Evolutionary conservation across 2,888 invertebrate genomes (phyloP), one percentile per base, ranked within the genome.

Genomic region (Apeira syringaria): DNA sequence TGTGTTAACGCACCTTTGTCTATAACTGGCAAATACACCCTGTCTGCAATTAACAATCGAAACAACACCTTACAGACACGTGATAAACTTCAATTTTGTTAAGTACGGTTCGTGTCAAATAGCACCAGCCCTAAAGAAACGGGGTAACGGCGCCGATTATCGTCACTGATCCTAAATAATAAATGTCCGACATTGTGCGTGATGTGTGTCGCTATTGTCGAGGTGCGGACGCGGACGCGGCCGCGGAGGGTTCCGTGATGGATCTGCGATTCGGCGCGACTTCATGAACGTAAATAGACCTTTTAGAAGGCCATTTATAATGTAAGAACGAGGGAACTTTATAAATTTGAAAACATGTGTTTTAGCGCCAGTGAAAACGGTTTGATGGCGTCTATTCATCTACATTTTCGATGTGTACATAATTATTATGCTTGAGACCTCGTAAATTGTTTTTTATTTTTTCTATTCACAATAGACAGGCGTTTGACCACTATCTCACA

Each of bases 161-260:
- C 76, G 72, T 59, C 57, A 47, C 63, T 66, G 76, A 75, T 74
- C 71, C 69, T 78, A 69, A 80, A 79, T 82, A 80, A 81, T 80
- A 74, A 74, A 81, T 76, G 76, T 61, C 53, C 47, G 53, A 56
- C 54, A 60, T 62, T 66, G 61, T 68, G 62, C 46, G 60, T 51
- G 59, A 56, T 50, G 47, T 56, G 61, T 59, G 52, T 46, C 40
- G 50, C 47, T 52, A 50, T 55, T 52, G 44, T 40, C 35, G 46
- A 54, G 55, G 59, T 55, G 60, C 40, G 51, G 55, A 50, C 53
- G 59, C 39, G 17, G 13, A 31, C 54, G 60, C 40, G 51, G 55
- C 49, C 53, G 59, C 39, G 17, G 13, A 31, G 42, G 51, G 53
- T 54, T 48, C 36, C 54, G 39, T 57, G 64, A 56, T 56, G 54